Base-by-base conservation (phyloP, 2,797 vertebrate genomes). In the Philypnodon macrostomus region DNA sequence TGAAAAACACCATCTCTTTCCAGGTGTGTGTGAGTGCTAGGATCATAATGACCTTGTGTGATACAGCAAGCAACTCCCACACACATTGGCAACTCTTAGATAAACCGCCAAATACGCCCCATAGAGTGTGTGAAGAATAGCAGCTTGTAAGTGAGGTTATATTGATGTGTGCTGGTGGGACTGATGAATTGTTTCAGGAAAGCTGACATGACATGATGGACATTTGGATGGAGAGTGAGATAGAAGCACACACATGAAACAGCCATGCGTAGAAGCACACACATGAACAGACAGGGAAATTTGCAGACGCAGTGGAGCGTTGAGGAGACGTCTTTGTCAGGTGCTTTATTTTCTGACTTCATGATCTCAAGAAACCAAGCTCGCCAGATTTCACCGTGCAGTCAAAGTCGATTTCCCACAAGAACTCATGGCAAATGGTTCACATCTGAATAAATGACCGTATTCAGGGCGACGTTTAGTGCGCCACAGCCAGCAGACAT, bases 351-450 rank as follows among this genome's bases (percentile, higher is more conserved):
- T 76, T 52, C 53, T 13, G 51, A 53, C 47, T 50, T 53, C 30
- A 40, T 52, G 24, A 37, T 40, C 51, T 40, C 27, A 2, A 33
- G 37, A 11, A 4, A 12, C 12, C 6, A 7, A 2, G 30, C 29
- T 16, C 21, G 15, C 58, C 12, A 13, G 42, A 14, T 32, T 46
- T 32, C 29, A 21, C 27, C 4, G 17, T 19, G 41, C 47, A 49
- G 53, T 61, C 59, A 64, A 5, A 67, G 12, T 51, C 51, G 29
- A 53, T 73, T 75, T 63, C 34, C 16, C 41, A 41, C 47, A n/a
- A 56, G 53, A 64, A 48, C 49, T 38, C 27, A 30, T 12, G 1
- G 15, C 32, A 47, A 67, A 70, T 31, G 57, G 21, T 30, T 35
- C 32, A 40, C 26, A 64, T 52, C 47, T 56, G 39, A 37, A 46